Percentiles rank a stretch among this genome's conserved stretches.
Conservation (phyloP, 2,797 vertebrate species). For the Poeciliopsis gracilis region DNA sequence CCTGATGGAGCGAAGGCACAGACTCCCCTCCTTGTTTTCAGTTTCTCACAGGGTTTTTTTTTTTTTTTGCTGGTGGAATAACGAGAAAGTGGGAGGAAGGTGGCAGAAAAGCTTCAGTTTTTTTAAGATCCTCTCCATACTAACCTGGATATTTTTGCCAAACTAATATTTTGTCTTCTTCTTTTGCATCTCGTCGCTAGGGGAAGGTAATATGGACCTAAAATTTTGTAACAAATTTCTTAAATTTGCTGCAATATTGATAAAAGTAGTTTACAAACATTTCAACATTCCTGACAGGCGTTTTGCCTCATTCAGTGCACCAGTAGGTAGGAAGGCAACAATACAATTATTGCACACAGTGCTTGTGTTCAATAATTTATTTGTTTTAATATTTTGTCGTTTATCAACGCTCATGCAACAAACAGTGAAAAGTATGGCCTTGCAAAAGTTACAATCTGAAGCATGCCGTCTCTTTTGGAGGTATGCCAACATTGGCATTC, state of each 20-base stretch:
- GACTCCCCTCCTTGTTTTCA: constrained; percentile 48
- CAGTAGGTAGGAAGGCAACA: neutral
- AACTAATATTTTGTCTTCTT: neutral
- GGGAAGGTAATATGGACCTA: neutral
- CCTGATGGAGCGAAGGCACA: constrained; percentile 29
- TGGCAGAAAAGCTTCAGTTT: constrained; percentile 26
- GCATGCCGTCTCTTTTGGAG: neutral
- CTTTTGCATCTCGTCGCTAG: neutral
- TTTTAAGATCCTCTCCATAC: neutral
- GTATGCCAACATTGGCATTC: neutral
- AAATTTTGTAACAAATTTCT: neutral
- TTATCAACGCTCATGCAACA: neutral
- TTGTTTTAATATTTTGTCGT: neutral
- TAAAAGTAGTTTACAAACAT: neutral
- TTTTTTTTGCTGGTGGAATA: constrained; percentile 59
- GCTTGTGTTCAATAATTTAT: neutral
- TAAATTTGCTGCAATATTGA: neutral
- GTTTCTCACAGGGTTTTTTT: constrained; percentile 44
- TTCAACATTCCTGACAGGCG: neutral
- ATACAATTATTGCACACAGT: neutral
- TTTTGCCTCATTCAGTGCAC: neutral
- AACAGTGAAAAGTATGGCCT: neutral
- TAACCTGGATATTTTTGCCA: neutral
- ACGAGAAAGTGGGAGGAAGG: constrained; percentile 58
- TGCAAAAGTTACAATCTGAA: neutral